Percentiles rank a stretch among this genome's conserved stretches.
phyloP scores from a whole-genome alignment of 2,888 invertebrate genomes.

The Hofmannophila pseudospretella region DNA sequence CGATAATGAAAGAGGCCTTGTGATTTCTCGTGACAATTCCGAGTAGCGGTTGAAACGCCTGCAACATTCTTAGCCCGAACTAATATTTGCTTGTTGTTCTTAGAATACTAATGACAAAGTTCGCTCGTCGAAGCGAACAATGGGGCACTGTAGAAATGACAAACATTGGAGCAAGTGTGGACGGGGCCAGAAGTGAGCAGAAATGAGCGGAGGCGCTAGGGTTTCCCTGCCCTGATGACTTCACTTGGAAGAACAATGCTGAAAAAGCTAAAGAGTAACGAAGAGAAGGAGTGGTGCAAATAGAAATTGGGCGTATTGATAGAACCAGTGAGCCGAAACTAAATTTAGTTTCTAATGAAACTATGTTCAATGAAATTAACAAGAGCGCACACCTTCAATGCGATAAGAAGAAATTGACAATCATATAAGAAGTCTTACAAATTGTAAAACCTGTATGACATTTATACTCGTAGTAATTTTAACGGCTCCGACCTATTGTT shows the following conservation, averaged over 20 bases:
- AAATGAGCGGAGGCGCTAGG: slow-evolving; percentile 31
- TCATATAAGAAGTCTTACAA: too few species aligned
- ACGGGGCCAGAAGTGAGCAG: slow-evolving; percentile 47
- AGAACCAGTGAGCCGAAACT: too few species aligned
- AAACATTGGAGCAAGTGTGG: slow-evolving; percentile 26
- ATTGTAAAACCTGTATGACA: too few species aligned
- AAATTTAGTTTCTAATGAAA: too few species aligned
- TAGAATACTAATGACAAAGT: neutral
- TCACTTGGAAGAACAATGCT: slow-evolving; percentile 19
- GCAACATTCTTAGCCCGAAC: neutral
- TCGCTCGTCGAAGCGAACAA: neutral
- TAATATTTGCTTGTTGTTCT: neutral
- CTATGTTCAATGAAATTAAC: too few species aligned
- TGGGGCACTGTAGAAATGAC: slow-evolving; percentile 27
- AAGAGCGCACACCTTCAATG: too few species aligned
- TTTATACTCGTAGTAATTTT: too few species aligned
- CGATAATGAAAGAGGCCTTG: too few species aligned
- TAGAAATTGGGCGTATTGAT: too few species aligned
- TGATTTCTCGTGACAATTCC: neutral
- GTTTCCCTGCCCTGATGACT: slow-evolving; percentile 35
- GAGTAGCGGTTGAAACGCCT: neutral
- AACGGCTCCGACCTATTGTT: too few species aligned
- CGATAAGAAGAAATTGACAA: too few species aligned
- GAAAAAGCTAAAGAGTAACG: slow-evolving; percentile 1
- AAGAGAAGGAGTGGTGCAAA: too few species aligned